Evolutionary conservation across 1,140 invertebrate genomes (phyloP).

Genomic region (Drosophila littoralis): DNA sequence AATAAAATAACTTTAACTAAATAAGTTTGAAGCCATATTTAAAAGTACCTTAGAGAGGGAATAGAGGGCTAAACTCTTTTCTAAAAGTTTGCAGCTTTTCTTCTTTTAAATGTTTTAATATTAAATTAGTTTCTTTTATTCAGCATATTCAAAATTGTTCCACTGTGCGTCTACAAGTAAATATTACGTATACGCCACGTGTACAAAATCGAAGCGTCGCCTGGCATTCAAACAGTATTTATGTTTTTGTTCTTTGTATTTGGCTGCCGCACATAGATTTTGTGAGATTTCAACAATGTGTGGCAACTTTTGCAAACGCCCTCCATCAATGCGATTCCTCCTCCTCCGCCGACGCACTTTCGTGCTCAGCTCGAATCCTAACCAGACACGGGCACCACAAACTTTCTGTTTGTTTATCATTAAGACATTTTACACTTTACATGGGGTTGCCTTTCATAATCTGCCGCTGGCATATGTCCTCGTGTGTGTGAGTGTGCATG

Average conservation of each 20-base stretch:
- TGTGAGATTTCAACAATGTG: conserved; percentile 47
- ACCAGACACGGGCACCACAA: conserved; percentile 58
- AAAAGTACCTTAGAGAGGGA: background rate
- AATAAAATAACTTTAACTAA: background rate
- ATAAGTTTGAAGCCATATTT: background rate
- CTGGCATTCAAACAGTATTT: conserved; percentile 43
- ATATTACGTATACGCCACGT: conserved; percentile 74
- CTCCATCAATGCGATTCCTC: conserved; percentile 40
- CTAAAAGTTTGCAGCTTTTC: background rate
- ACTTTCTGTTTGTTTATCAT: conserved; percentile 82
- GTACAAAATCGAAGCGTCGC: conserved; percentile 43
- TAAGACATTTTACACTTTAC: conserved; percentile 78
- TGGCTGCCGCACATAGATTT: conserved; percentile 39
- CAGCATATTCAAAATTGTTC: background rate
- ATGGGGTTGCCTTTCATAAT: conserved; percentile 74
- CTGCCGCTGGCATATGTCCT: conserved; percentile 66
- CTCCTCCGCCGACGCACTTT: background rate
- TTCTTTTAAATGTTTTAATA: background rate
- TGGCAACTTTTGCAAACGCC: conserved; percentile 44
- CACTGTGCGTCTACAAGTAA: conserved; percentile 45
- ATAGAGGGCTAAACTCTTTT: background rate
- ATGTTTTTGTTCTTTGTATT: conserved; percentile 15
- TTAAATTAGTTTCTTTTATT: background rate
- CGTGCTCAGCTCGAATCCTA: conserved; percentile 48
- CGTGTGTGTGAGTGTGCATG: background rate